phyloP scores from a whole-genome alignment of 2,888 invertebrate species.

The Epinotia ramella region DNA sequence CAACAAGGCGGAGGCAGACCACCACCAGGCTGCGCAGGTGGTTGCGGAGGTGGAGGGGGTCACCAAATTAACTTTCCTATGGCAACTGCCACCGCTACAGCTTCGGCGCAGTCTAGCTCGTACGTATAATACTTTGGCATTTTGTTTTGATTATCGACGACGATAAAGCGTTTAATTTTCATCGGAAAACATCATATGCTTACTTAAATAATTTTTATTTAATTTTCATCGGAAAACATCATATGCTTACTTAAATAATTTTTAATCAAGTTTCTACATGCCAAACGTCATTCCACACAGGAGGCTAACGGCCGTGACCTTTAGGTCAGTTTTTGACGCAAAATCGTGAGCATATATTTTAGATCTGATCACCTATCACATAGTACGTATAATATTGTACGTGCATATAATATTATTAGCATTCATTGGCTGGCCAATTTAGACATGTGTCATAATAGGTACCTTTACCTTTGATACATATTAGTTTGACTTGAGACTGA shows the following conservation, averaged over 20 bases:
- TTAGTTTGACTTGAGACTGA: no score
- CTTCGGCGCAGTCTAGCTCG: constrained; percentile 52
- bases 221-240: neutral
- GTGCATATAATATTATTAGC: neutral
- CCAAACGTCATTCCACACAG: no score
- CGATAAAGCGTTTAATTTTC: neutral
- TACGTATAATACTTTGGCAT: constrained; percentile 40
- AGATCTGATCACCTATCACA: neutral
- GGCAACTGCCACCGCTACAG: constrained; percentile 62
- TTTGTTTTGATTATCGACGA: neutral
- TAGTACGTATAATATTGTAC: neutral
- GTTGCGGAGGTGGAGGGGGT: constrained; percentile 47
- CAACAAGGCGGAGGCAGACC: no score
- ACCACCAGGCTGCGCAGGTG: no score
- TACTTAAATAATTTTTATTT: no score
- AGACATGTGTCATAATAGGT: constrained; percentile 27
- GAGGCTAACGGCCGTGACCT: no score
- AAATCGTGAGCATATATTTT: neutral
- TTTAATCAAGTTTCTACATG: no score
- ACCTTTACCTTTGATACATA: no score
- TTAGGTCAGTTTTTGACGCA: neutral
- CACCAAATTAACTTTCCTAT: constrained; percentile 48
- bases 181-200: neutral
- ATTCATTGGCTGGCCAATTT: constrained; percentile 31
- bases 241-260: no score